These are phyloP conservation scores for Brienomyrus brachyistius DNA, from an alignment of 2,113 vertebrate species.

Conservation along the genomic window DNA sequence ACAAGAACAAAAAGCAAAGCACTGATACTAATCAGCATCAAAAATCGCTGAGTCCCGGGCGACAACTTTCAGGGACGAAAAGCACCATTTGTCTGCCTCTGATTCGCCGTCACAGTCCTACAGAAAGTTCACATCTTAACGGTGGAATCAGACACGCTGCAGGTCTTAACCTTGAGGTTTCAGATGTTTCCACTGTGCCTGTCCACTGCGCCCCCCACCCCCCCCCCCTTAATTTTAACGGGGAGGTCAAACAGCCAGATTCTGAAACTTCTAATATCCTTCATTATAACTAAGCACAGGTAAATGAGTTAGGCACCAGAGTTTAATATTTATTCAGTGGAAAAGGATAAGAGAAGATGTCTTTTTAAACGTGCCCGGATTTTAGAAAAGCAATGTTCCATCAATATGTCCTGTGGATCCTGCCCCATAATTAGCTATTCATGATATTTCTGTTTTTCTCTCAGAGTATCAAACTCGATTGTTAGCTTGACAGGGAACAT, in stretches of 20 bases:
- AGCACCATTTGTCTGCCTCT: conserved; percentile 36
- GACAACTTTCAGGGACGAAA: conserved; percentile 33
- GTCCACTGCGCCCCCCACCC: neutral
- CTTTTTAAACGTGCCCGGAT: neutral
- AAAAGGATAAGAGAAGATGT: neutral
- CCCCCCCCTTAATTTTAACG: neutral
- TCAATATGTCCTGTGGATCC: conserved; percentile 26
- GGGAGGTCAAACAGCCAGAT: conserved; percentile 17
- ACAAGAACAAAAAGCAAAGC: neutral
- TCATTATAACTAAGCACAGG: neutral
- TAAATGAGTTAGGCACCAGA: neutral
- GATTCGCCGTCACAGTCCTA: conserved; percentile 35
- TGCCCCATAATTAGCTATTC: conserved; percentile 12
- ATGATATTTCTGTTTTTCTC: conserved; percentile 9
- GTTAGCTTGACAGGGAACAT: neutral
- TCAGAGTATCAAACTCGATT: conserved; percentile 8
- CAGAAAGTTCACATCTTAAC: conserved; percentile 44
- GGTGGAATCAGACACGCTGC: conserved; percentile 27
- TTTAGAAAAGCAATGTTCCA: neutral
- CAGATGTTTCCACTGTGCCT: conserved; percentile 11
- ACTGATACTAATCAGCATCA: conserved; percentile 12
- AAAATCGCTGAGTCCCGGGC: conserved; percentile 32
- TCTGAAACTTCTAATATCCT: conserved; percentile 3
- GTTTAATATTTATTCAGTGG: neutral
- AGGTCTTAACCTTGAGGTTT: conserved; percentile 1